Evolutionary conservation across 1,140 invertebrate genomes (phyloP), one percentile per base, ranked within the genome.

Genomic region (Polypedilum vanderplanki): DNA sequence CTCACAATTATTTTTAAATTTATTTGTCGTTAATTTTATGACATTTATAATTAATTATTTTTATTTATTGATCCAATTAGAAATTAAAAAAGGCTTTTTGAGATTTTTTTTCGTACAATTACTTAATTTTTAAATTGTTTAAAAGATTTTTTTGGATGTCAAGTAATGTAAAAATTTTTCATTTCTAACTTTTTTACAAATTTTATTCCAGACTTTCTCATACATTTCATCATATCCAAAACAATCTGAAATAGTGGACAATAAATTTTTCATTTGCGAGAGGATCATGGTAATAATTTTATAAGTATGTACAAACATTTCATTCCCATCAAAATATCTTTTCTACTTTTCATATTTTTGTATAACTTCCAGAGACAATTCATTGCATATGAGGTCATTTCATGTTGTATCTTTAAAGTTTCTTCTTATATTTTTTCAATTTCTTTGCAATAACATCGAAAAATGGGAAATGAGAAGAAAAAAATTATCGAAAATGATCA

Each of bases 1-100:
- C 24, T 33, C 24, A 33, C 24, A 33, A 33, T 33, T 33, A 33
- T 33, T 33, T 33, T n/a, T n/a, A n/a, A 33, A 3, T 33, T 33
- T 33, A 33, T 33, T 33, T 33, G 24, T 33, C 24, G 24, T 33
- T n/a, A 33, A 3, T 33, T 33, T 33, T 33, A 33, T 18, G 65
- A 70, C 17, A 70, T 20, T 20, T 20, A 70, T 20, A 70, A 20
- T 70, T 70, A 18, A 10, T 20, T 18, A 70, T 10, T 67, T 67
- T 70, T 70, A 70, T 18, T 70, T 18, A 20, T 70, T 70, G 65
- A 70, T 70, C 65, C 65, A 70, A 70, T 70, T 70, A 70, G 65
- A 70, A 70, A 70, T 70, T 57, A 57, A 57, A 57, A 70, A 70
- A 70, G 65, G 65, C 65, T 70, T 70, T 20, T 22, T 70, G 65